These are phyloP conservation scores for Sardinella longiceps DNA, from an alignment of 2,797 vertebrate species.

Conservation along the genomic window DNA sequence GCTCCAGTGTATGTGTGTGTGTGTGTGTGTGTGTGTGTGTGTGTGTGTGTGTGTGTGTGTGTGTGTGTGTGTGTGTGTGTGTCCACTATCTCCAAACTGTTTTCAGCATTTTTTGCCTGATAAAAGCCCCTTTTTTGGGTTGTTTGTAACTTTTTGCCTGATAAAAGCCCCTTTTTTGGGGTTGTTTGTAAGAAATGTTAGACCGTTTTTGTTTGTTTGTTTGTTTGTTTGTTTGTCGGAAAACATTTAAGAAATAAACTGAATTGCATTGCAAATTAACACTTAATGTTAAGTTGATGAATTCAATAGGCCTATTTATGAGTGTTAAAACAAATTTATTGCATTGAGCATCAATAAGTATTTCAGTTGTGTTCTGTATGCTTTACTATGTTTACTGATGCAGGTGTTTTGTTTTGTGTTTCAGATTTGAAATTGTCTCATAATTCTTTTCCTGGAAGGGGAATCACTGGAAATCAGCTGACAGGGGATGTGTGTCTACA, in stretches of 20 bases:
- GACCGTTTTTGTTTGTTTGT: background rate
- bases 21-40: no score
- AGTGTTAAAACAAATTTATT: background rate
- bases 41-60: no score
- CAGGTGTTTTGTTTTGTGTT: conserved; percentile 26
- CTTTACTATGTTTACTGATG: background rate
- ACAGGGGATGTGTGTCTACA: conserved; percentile 47
- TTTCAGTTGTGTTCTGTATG: background rate
- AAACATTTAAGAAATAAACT: background rate
- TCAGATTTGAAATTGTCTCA: conserved; percentile 56
- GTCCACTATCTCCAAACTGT: conserved; percentile 25
- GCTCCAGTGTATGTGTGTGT: conserved; percentile 16
- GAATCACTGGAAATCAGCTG: conserved; percentile 62
- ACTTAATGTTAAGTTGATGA: background rate
- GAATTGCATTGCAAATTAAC: background rate
- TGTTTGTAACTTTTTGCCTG: background rate
- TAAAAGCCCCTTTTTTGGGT: background rate
- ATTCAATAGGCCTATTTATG: background rate
- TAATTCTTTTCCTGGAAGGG: conserved; percentile 58
- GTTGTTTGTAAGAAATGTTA: background rate
- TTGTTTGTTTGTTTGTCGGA: background rate
- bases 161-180: background rate
- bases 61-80: no score
- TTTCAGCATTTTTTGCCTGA: background rate
- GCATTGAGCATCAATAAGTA: background rate